A percentile compares a stretch with the other conserved stretches of the same genome.
phyloP scores from a whole-genome alignment of 2,113 vertebrate species.

The Podilymbus podiceps region DNA sequence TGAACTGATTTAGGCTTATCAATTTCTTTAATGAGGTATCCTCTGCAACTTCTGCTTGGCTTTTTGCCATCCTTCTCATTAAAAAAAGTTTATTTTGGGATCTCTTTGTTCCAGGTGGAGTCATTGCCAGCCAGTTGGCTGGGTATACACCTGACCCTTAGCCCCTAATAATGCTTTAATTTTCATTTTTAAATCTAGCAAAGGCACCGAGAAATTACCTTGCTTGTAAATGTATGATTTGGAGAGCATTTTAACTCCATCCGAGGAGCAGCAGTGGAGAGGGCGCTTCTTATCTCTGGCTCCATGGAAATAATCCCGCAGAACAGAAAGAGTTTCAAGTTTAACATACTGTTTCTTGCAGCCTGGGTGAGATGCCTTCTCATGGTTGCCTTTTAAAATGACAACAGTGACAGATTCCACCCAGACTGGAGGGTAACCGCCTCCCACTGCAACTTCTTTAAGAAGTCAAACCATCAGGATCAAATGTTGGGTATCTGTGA shows the following conservation, averaged over 20 bases:
- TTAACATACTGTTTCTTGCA: not conserved
- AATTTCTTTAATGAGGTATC: slow-evolving; percentile 62
- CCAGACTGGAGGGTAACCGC: not conserved
- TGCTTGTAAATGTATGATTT: not conserved
- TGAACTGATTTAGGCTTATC: slow-evolving; percentile 41
- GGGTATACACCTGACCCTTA: not conserved
- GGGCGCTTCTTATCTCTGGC: not conserved
- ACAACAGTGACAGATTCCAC: not conserved
- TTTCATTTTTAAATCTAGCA: slow-evolving; percentile 13
- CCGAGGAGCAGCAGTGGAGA: not conserved
- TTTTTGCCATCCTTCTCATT: slow-evolving; percentile 30
- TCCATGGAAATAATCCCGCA: not conserved
- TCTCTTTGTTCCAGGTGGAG: slow-evolving; percentile 12
- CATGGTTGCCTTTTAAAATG: not conserved
- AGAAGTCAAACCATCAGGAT: not conserved
- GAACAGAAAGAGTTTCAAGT: not conserved
- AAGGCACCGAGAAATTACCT: not conserved
- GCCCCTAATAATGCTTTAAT: slow-evolving; percentile 18
- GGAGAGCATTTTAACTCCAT: not conserved
- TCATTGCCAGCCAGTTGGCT: slow-evolving; percentile 7
- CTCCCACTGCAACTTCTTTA: not conserved
- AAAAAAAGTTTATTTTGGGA: slow-evolving; percentile 35
- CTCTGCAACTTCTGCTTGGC: slow-evolving; percentile 13
- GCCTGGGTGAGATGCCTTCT: not conserved
- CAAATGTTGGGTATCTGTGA: not conserved